Percentiles rank a stretch among this genome's conserved stretches.
Evolutionary conservation across 2,797 vertebrate species (phyloP).

Genomic region (Neopelma chrysocephalum): DNA sequence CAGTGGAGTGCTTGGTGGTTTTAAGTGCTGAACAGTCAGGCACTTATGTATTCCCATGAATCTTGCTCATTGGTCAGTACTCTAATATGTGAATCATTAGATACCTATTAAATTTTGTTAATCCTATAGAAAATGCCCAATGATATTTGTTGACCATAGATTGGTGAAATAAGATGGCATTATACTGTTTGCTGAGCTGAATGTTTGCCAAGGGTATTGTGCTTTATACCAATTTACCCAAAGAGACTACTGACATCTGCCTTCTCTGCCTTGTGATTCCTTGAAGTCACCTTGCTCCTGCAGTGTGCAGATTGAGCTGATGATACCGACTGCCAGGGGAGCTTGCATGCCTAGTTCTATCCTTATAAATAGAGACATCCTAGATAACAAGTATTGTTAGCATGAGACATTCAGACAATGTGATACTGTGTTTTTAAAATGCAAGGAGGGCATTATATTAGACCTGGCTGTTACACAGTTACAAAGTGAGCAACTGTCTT

Average conservation of each 20-base stretch:
- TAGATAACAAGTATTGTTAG: background rate
- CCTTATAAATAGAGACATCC: background rate
- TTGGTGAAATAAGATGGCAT: background rate
- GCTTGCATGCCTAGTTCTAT: background rate
- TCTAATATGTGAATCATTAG: background rate
- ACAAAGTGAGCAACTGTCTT: background rate
- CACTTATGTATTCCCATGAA: fast-evolving
- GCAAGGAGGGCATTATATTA: background rate
- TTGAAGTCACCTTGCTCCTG: background rate
- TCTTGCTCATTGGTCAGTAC: background rate
- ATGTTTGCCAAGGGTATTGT: background rate
- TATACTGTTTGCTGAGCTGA: background rate
- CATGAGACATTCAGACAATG: background rate
- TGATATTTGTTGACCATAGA: background rate
- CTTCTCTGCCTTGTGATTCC: background rate
- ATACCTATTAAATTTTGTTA: background rate
- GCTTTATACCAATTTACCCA: background rate
- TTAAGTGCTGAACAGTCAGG: background rate
- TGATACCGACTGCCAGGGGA: fast-evolving
- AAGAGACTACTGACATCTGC: background rate
- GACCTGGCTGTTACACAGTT: background rate
- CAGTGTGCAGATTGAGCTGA: background rate
- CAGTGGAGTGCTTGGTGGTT: background rate
- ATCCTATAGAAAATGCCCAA: background rate
- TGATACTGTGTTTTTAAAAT: background rate